Evolutionary conservation across 2,888 invertebrate genomes (phyloP), one percentile per base, ranked within the genome.

Genomic region (Acanthosepion pharaonis): DNA sequence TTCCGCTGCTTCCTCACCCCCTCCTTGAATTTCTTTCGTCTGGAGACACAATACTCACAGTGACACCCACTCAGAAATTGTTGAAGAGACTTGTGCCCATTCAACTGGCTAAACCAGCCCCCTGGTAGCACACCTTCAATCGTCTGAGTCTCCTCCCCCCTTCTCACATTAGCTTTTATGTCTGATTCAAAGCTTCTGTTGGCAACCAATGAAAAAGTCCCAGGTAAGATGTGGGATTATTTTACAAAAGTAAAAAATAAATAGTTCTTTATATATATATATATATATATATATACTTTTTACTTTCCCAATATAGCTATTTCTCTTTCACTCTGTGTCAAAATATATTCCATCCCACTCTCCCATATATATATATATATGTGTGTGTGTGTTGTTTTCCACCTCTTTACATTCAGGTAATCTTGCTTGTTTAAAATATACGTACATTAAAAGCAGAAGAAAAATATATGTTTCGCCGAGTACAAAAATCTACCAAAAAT

Each of bases 51-150:
- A 78, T 33, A 78, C 15, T 78, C 33, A 78, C 15, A 15, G n/a
- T 78, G 78, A 78, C 78, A 78, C 78, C 78, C 33, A n/a, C 78
- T 78, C 78, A 78, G n/a, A 78, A 78, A 78, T 78, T 18, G 4
- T 15, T 78, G 78, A 33, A 78, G n/a, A 78, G 78, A n/a, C n/a
- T 78, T 78, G 78, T 78, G 78, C 78, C 78, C 78, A 78, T 78
- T 78, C 78, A 78, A 78, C 78, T 78, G 78, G 78, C n/a, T 78
- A 78, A 78, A 78, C 78, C 78, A 78, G 78, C 78, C 78, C 28
- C 78, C 8, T 42, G 42, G 42, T 42, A 42, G 42, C 42, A 42
- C 42, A 42, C 42, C 42, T 42, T 42, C 42, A 42, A 42, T 42
- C 42, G 42, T 42, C 42, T 42, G 42, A 42, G 42, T 2, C 42